Base-by-base conservation (phyloP, 2,888 invertebrate species). In the Syrista parreyssii region DNA sequence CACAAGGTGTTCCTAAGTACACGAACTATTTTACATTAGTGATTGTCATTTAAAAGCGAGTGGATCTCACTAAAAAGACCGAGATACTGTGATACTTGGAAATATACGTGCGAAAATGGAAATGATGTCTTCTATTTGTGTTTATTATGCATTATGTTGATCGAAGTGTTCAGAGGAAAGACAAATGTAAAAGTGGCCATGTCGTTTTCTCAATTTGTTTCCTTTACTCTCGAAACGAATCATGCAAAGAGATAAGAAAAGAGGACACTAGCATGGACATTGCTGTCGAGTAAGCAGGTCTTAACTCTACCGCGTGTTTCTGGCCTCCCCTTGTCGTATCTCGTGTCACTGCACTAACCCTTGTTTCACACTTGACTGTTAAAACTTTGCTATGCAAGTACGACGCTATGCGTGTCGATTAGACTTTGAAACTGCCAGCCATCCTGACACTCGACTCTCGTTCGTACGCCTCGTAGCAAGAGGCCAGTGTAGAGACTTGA, bases 11-110 rank as follows among this genome's bases (percentile, higher is more conserved):
- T 55, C 55, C 23, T 23, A 9, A 55, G 55, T 23, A 2, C 55
- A 55, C 55, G 23, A 55, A 55, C 23, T 55, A 55, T 55, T 55
- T 55, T 23, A 55, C 9, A 23, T 23, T 55, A 55, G 15, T 9
- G 9, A 23, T 23, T 1, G 55, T 55, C 55, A 15, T 23, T 55
- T 23, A 6, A 55, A 55, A 23, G 9, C 23, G 23, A 55, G 55
- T 55, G 23, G 55, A 55, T 55, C 55, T 55, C 55, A 9, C 15
- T 76, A 34, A 15, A 77, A 68, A 55, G 35, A 77, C 35, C 74
- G 68, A 55, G 40, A 31, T 74, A 86, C 85, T 86, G 85, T 86
- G 86, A 86, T 86, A 86, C 80, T 86, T 86, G 81, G 72, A 82
- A 82, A 84, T 86, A 86, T 40, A 40, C 15, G 40, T 23, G 55